Evolutionary conservation across 2,888 invertebrate species (phyloP).

Genomic region (Rhimphoctona megacephalus): DNA sequence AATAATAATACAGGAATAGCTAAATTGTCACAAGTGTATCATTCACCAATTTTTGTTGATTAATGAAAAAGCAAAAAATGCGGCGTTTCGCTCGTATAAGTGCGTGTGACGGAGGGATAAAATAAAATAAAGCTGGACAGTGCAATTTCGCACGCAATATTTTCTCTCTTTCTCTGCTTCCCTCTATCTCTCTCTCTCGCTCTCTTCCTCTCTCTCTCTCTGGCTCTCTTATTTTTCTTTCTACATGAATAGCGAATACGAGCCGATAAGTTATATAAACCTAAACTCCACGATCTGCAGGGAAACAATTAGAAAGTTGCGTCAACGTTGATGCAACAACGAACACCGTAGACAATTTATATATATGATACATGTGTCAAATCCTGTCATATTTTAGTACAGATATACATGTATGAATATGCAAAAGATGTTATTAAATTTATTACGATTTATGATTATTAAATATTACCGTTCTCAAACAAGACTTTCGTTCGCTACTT

Average conservation of each 20-base stretch:
- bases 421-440: background rate
- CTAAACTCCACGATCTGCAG: slow-evolving; percentile 35
- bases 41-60: too few species aligned
- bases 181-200: slow-evolving; percentile 26
- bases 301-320: slow-evolving; percentile 71
- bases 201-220: slow-evolving; percentile 10
- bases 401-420: background rate
- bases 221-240: slow-evolving; percentile 1
- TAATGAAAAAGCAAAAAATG: too few species aligned
- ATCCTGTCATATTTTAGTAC: background rate
- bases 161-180: slow-evolving; percentile 4
- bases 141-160: slow-evolving; percentile 55
- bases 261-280: slow-evolving; percentile 60
- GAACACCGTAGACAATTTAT: background rate
- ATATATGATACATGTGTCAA: background rate
- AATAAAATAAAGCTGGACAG: background rate
- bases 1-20: too few species aligned
- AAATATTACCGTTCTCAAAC: background rate
- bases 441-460: slow-evolving; percentile 1
- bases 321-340: slow-evolving; percentile 55
- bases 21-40: too few species aligned
- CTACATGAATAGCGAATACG: background rate
- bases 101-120: too few species aligned
- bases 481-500: background rate
- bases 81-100: too few species aligned